A percentile compares a stretch with the other conserved stretches of the same genome.
Conservation (phyloP, 2,888 invertebrate genomes). For the Nowickia ferox region DNA sequence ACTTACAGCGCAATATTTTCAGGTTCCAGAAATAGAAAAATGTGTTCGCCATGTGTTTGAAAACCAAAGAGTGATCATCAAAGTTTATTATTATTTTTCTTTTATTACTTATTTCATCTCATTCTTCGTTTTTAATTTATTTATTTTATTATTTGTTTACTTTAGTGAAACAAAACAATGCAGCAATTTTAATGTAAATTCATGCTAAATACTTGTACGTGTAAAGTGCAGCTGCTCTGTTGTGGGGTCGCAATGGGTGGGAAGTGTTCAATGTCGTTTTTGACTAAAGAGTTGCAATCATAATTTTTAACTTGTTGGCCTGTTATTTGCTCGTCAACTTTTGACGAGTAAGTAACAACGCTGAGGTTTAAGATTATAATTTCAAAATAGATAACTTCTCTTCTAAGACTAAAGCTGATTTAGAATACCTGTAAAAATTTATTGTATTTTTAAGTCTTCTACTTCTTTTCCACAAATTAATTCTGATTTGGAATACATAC, state of each 20-base stretch:
- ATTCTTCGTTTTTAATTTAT: slow-evolving; percentile 9
- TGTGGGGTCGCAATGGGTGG: slow-evolving; percentile 16
- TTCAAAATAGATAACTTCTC: no score
- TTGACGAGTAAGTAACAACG: no score
- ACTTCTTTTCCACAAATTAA: no score
- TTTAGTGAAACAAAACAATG: slow-evolving; percentile 9
- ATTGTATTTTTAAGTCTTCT: no score
- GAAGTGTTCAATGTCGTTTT: not conserved
- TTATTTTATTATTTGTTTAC: slow-evolving; percentile 59
- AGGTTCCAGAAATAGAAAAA: slow-evolving; percentile 36
- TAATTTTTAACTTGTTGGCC: not conserved
- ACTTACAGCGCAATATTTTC: slow-evolving; percentile 7
- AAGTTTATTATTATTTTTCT: slow-evolving; percentile 53
- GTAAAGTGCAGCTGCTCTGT: slow-evolving; percentile 20
- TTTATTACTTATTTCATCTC: slow-evolving; percentile 26
- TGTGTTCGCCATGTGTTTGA: slow-evolving; percentile 68
- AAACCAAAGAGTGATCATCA: slow-evolving; percentile 49
- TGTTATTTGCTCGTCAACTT: no score
- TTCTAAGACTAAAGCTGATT: no score
- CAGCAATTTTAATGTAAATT: slow-evolving; percentile 30
- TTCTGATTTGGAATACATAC: no score
- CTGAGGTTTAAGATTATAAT: no score
- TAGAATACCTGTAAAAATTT: no score
- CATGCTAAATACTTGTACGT: slow-evolving; percentile 24
- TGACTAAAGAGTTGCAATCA: not conserved